Percentiles rank a stretch among this genome's conserved stretches.
These are phyloP conservation scores for Hydrophis major DNA, from an alignment of 2,797 vertebrate genomes.

Conservation along the genomic window DNA sequence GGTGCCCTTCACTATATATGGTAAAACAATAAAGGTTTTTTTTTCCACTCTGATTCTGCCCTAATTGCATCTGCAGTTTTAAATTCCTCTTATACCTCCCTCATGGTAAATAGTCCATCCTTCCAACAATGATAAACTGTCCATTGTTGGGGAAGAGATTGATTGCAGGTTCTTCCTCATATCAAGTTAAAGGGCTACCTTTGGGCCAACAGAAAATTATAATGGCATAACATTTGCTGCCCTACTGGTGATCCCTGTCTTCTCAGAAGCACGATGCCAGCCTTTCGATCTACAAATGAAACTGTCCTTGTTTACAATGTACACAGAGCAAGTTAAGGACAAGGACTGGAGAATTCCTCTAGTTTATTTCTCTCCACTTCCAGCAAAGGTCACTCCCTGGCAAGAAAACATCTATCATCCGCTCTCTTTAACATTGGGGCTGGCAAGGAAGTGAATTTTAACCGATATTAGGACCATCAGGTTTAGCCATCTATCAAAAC, in stretches of 20 bases:
- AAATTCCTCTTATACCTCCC: no score
- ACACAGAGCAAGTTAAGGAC: neutral
- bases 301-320: neutral
- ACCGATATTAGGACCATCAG: neutral
- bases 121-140: neutral
- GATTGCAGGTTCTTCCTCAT: neutral
- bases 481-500: neutral
- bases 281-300: neutral
- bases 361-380: neutral
- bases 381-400: neutral
- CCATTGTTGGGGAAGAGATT: neutral
- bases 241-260: neutral
- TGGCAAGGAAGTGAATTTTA: neutral
- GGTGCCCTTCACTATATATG: neutral
- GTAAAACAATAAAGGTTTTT: neutral
- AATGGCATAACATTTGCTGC: neutral
- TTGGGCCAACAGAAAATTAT: neutral
- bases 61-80: neutral
- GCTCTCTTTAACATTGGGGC: neutral
- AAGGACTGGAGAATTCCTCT: neutral
- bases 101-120: neutral
- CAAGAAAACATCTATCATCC: neutral
- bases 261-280: neutral
- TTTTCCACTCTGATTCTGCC: neutral
- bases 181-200: neutral